phyloP scores from a whole-genome alignment of 2,113 vertebrate genomes.

The Deroptyus accipitrinus region DNA sequence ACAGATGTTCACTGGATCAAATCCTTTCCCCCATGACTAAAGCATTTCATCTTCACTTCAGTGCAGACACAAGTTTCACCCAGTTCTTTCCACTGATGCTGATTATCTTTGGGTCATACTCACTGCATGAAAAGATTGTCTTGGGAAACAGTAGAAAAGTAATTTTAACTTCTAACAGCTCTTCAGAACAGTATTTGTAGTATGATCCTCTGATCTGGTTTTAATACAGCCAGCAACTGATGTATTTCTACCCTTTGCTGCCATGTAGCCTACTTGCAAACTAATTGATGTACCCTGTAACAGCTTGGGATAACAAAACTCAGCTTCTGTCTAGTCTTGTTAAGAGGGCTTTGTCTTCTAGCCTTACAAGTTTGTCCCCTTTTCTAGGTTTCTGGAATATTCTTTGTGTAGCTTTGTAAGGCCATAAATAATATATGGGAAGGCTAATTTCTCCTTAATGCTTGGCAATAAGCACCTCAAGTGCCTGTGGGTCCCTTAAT shows the following conservation, averaged over 20 bases:
- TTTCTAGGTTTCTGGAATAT: background rate
- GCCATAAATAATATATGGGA: background rate
- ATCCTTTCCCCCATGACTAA: background rate
- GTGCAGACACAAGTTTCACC: background rate
- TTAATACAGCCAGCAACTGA: background rate
- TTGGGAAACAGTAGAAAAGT: background rate
- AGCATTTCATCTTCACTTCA: conserved; percentile 4
- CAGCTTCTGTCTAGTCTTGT: background rate
- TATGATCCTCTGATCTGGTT: conserved; percentile 33
- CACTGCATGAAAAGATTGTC: background rate
- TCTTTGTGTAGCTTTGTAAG: background rate
- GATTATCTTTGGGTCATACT: conserved; percentile 1
- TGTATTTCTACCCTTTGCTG: background rate
- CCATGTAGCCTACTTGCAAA: background rate
- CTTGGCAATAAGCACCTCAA: background rate
- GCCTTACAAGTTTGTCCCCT: background rate
- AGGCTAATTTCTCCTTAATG: background rate
- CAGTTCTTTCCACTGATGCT: background rate
- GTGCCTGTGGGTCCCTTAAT: background rate
- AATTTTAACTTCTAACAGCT: conserved; percentile 10
- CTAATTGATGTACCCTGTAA: background rate
- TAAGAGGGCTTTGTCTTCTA: background rate
- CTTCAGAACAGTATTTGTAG: background rate
- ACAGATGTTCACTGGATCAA: background rate
- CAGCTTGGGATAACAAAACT: background rate